Base-by-base conservation (phyloP, 2,113 vertebrate species). In the Limanda limanda region DNA sequence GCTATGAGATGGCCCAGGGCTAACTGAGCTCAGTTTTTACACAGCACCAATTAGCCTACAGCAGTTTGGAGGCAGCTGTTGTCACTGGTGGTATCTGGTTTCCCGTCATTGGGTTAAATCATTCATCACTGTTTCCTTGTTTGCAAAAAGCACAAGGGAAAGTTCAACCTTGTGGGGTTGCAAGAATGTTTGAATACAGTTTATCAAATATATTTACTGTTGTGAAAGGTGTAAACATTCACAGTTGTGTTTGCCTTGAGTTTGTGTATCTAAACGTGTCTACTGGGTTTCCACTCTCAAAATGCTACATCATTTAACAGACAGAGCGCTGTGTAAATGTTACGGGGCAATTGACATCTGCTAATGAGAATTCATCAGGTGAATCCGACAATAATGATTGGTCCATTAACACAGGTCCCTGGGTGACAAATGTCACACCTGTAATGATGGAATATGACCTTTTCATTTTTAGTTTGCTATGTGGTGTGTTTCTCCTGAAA, bases 311-410 rank as follows among this genome's bases (percentile, higher is more conserved):
- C 56, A 42, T 71, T 75, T 85, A 72, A 68, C 24, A 74, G 14
- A 70, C 13, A 40, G 66, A 74, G 64, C 47, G 40, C 59, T 73
- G 57, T 65, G 64, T 64, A 45, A 75, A 72, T n/a, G 31, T 37
- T 52, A 42, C 11, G 31, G 24, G 69, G 61, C n/a, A 23, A 72
- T 40, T 68, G 60, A 86, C 63, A 76, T 68, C 37, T 65, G 20
- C 79, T 87, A 81, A 87, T 85, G 70, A 87, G 74, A 68, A 81
- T 70, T 81, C 61, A 87, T 90, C 57, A 73, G 74, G 71, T 82
- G 24, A 73, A 63, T 83, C 58, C 81, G 40, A 83, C 51, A 83
- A 74, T 17, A 23, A 81, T 85, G 72, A 88, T 86, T 69, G 68
- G 77, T 42, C 65, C 80, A 88, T 86, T 86, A 87, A 78, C 52